Evolutionary conservation across 2,113 vertebrate species (phyloP).

Genomic region (Anas platyrhynchos): DNA sequence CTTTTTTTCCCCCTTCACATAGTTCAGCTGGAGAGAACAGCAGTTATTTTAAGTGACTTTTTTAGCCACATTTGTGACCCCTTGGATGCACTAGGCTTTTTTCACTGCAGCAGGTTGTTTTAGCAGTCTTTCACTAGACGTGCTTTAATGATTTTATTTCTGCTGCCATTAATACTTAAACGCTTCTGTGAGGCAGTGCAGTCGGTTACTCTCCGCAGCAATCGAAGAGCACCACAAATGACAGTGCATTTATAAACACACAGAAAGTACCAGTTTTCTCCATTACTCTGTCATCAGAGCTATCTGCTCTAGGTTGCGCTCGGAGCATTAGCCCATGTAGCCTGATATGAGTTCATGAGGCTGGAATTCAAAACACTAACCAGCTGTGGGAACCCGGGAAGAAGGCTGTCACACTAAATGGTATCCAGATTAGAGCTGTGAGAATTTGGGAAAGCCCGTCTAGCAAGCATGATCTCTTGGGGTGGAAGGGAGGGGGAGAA

Average conservation of each 20-base stretch:
- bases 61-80: background rate
- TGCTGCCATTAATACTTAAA: background rate
- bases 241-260: constrained; percentile 60
- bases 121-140: background rate
- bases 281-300: constrained; percentile 82
- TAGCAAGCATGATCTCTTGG: constrained; percentile 65
- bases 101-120: background rate
- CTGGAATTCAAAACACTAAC: constrained; percentile 96
- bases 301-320: constrained; percentile 78
- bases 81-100: background rate
- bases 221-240: constrained; percentile 54
- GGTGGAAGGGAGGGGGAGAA: background rate
- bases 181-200: constrained; percentile 18
- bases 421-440: constrained; percentile 84
- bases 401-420: constrained; percentile 83
- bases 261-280: constrained; percentile 66
- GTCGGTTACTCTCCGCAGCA: background rate
- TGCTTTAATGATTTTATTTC: constrained; percentile 4
- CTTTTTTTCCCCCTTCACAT: background rate
- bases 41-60: background rate
- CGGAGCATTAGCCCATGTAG: constrained; percentile 80
- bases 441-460: constrained; percentile 83
- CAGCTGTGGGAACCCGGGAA: constrained; percentile 91
- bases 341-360: constrained; percentile 91
- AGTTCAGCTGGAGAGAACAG: background rate